phyloP scores from a whole-genome alignment of 2,888 invertebrate species.

The Pecten maximus region DNA sequence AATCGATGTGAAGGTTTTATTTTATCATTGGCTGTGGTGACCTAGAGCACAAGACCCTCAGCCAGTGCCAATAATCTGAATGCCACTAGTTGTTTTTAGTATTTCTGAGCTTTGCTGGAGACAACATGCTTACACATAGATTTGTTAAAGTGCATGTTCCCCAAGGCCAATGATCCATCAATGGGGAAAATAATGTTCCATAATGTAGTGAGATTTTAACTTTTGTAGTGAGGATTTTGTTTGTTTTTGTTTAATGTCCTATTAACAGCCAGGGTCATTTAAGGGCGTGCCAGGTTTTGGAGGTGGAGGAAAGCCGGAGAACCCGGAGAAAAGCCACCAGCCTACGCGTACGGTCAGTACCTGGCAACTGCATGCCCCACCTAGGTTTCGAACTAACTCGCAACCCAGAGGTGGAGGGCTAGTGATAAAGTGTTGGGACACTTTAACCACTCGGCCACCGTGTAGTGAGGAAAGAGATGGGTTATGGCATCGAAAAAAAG shows the following conservation, averaged over 20 bases:
- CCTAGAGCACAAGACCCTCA: background rate
- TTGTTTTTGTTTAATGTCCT: background rate
- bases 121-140: background rate
- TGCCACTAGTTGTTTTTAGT: background rate
- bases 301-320: no score
- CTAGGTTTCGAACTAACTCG: no score
- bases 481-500: no score
- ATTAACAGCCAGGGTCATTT: background rate
- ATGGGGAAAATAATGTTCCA: background rate
- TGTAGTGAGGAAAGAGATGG: no score
- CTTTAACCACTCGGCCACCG: no score
- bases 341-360: no score
- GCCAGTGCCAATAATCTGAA: constrained; percentile 2
- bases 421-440: no score
- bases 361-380: no score
- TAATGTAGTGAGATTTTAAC: no score
- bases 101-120: background rate
- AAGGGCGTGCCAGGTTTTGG: background rate
- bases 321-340: no score
- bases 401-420: no score
- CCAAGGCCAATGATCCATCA: background rate
- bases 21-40: constrained; percentile 14
- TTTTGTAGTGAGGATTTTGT: no score
- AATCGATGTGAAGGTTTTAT: background rate
- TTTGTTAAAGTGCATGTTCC: background rate